Base-by-base conservation (phyloP, 2,113 vertebrate species). In the Cyprinus carpio region DNA sequence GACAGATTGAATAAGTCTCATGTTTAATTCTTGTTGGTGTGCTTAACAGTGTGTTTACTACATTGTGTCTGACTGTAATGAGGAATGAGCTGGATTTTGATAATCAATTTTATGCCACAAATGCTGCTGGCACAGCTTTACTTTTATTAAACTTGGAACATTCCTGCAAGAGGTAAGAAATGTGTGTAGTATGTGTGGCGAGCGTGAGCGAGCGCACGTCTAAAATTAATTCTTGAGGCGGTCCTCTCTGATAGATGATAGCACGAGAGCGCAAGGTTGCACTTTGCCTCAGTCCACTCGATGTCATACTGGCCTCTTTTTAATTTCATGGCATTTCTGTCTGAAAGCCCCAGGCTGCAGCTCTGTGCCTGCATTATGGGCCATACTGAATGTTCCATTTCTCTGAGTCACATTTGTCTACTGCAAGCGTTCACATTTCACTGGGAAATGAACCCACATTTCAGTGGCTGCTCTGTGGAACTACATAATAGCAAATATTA, bases 281-380 rank as follows among this genome's bases (percentile, higher is more conserved):
- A 90, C 91, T 93, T 91, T 87, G 90, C 92, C 91, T 90, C 69
- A 86, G 92, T 89, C 91, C 85, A 89, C 92, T 91, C 92, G 90
- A 91, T 82, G 90, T 94, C 94, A 94, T 92, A 92, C 92, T 92
- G 94, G 93, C 94, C 93, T 92, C 90, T 93, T 94, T 94, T 93
- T 94, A 94, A 94, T 93, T 93, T 93, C 92, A 92, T 94, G 93
- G 91, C 93, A 93, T 94, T 94, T 94, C 91, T 92, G 91, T 91
- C 90, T 77, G 81, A 87, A 87, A 84, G 91, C 93, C 93, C 90
- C 85, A 51, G 91, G 93, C 93, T 83, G 78, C 40, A 87, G 86
- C 88, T 89, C 89, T 92, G 91, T 90, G 89, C 87, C 90, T 92
- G 92, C 92, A 92, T 92, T 92, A 91, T 87, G 91, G 92, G 88